Conservation (phyloP, 2,113 vertebrate species). For the Notothenia coriiceps region DNA sequence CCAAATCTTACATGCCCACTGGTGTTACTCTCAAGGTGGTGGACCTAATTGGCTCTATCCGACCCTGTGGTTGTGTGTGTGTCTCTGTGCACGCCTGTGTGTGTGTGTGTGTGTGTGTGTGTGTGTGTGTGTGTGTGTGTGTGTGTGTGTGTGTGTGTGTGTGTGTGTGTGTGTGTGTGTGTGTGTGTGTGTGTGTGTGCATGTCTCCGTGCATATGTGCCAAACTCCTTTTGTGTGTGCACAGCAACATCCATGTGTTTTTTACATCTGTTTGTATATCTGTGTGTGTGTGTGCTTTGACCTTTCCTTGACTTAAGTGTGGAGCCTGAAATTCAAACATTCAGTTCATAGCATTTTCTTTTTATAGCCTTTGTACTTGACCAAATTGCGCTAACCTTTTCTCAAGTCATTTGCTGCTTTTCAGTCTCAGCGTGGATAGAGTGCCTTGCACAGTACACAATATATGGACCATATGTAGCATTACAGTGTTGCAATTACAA, state of each 20-base stretch:
- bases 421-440: conserved; percentile 52
- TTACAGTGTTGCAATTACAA: conserved; percentile 77
- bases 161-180: conserved; percentile 31
- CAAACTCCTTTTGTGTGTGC: conserved; percentile 4
- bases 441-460: conserved; percentile 55
- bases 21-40: conserved; percentile 80
- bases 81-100: background rate
- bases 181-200: conserved; percentile 29
- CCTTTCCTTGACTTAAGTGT: conserved; percentile 71
- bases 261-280: conserved; percentile 22
- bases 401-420: conserved; percentile 73
- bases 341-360: conserved; percentile 69
- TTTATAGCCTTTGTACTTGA: conserved; percentile 69
- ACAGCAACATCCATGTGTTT: conserved; percentile 42
- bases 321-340: conserved; percentile 68
- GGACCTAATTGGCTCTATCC: conserved; percentile 76
- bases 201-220: background rate
- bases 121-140: conserved; percentile 34
- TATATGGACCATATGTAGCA: conserved; percentile 67
- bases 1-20: conserved; percentile 74
- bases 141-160: conserved; percentile 29
- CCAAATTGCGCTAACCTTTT: conserved; percentile 83
- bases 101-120: conserved; percentile 36
- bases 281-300: conserved; percentile 37
- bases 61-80: conserved; percentile 46